phyloP scores from a whole-genome alignment of 2,113 vertebrate species.

The Alexandromys fortis region DNA sequence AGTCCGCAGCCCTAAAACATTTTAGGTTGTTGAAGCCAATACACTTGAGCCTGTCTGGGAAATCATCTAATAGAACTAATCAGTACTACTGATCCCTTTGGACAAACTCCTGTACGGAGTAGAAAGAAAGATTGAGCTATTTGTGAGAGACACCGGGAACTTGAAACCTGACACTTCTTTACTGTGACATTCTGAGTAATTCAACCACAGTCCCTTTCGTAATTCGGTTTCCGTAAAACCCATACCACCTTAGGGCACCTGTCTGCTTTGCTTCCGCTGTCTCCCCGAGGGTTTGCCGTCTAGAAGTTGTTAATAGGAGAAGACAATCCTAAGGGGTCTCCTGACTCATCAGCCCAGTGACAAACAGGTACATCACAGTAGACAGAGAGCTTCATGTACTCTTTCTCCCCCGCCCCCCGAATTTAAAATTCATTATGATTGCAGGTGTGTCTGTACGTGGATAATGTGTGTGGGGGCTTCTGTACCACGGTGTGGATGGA shows the following conservation, averaged over 20 bases:
- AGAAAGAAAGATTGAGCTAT: slow-evolving; percentile 7
- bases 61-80: background rate
- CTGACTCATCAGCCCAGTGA: background rate
- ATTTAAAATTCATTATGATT: background rate
- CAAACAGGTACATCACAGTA: background rate
- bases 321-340: background rate
- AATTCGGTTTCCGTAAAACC: background rate
- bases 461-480: background rate
- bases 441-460: background rate
- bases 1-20: background rate
- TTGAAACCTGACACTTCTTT: background rate
- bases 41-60: background rate
- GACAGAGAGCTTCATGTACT: background rate
- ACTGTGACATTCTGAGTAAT: background rate
- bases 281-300: background rate
- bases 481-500: background rate
- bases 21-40: background rate
- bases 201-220: background rate
- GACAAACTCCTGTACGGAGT: background rate
- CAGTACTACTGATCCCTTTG: background rate
- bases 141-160: background rate
- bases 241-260: background rate
- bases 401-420: background rate
- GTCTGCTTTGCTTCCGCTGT: background rate
- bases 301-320: background rate